Evolutionary conservation across 2,113 vertebrate species (phyloP).

Genomic region (Holacanthus passer): DNA sequence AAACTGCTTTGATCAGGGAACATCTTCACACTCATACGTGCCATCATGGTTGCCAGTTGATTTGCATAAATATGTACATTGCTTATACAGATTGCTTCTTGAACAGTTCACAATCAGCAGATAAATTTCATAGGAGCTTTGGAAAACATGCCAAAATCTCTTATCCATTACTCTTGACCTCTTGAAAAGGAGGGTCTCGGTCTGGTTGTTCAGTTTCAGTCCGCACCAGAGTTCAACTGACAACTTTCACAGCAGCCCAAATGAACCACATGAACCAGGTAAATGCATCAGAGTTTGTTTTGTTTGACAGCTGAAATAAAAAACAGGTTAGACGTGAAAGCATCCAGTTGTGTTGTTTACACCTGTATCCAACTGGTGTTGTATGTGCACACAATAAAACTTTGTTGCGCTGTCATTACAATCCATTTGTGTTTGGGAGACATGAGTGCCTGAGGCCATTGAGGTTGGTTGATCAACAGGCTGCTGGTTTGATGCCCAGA

Average conservation of each 20-base stretch:
- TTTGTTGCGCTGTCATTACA: background rate
- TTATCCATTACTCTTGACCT: background rate
- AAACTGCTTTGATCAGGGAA: background rate
- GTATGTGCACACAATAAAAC: background rate
- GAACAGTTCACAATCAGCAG: background rate
- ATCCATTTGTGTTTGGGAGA: too few species aligned
- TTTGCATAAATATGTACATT: background rate
- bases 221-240: too few species aligned
- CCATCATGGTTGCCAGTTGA: background rate
- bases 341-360: background rate
- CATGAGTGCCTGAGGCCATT: too few species aligned
- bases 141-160: background rate
- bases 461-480: background rate
- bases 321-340: background rate
- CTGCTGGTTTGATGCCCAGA: background rate
- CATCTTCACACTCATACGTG: background rate
- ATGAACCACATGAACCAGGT: too few species aligned
- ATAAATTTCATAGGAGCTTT: background rate
- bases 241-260: too few species aligned
- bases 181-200: too few species aligned
- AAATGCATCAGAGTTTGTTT: too few species aligned
- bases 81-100: background rate
- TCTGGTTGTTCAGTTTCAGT: too few species aligned
- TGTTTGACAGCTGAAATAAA: too few species aligned
- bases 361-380: background rate